Evolutionary conservation across 2,113 vertebrate genomes (phyloP), one percentile per base, ranked within the genome.

Genomic region (Nothobranchius furzeri): DNA sequence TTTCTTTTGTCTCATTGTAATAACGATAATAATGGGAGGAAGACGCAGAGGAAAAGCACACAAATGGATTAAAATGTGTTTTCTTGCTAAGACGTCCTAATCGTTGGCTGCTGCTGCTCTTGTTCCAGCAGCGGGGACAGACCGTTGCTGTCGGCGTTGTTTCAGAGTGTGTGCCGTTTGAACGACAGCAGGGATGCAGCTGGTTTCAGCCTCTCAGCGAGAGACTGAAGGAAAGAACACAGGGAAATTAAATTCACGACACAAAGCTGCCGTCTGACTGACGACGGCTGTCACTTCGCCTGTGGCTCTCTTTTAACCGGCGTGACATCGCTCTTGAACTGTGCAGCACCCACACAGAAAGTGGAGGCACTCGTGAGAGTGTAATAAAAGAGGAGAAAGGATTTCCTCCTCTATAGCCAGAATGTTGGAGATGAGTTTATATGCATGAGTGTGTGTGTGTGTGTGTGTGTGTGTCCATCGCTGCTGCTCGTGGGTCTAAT

Each of bases 401-500:
- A 35, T 9, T 72, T 60, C 20, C 3, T 17, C 30, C 58, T 53
- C 57, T 54, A 24, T 9, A 12, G 35, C 12, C 37, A 24, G 5
- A 12, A 55, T 30, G 46, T 20, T 15, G n/a, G 25, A 37, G 57
- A 67, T 60, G 5, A 40, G 12, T 45, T 36, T 17, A 56, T 50
- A 20, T 58, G 64, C 20, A 8, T 7, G 13, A 36, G 10, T 49
- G 15, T 13, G 15, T n/a, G 14, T 36, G 43, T 45, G 11, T 6
- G 14, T 60, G 64, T 25, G 45, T 57, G 47, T 46, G 62, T 20
- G 12, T 47, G 12, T 30, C 4, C 37, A 40, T 25, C 25, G 43
- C 24, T 35, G 57, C n/a, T 50, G 45, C 53, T 66, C 66, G 74
- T 49, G 70, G 75, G 47, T 81, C 85, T 91, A 86, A 93, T 92